Evolutionary conservation across 2,797 vertebrate species (phyloP).

Genomic region (Peromyscus attwateri): DNA sequence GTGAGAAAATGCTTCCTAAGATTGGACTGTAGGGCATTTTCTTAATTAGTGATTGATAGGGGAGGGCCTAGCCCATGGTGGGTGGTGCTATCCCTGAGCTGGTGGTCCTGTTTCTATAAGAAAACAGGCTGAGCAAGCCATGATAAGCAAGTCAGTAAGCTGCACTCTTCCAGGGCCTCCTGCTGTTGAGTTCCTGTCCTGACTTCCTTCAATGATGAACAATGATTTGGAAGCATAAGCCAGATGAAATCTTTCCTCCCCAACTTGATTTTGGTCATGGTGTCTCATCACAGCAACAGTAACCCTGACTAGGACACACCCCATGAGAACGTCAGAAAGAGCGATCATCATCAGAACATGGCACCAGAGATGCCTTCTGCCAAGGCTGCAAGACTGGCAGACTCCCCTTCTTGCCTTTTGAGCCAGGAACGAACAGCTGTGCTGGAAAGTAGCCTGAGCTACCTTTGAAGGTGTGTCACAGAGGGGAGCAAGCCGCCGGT

Average conservation of each 20-base stretch:
- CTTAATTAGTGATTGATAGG: not conserved
- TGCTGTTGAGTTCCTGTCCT: not conserved
- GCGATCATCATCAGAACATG: not conserved
- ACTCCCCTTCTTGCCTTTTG: not conserved
- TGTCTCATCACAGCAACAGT: not conserved
- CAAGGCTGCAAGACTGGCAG: too few species aligned
- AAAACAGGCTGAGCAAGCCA: not conserved
- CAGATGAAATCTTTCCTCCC: not conserved
- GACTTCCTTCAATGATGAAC: not conserved
- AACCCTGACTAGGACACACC: not conserved
- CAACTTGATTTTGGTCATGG: not conserved
- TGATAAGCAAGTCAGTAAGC: not conserved
- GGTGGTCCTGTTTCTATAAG: not conserved
- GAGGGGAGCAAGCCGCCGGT: not conserved
- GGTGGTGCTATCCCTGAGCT: not conserved
- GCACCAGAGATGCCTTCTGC: not conserved
- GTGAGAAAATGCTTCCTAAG: not conserved
- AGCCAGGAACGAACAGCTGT: not conserved
- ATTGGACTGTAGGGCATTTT: not conserved
- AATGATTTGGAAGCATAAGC: not conserved
- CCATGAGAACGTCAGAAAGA: not conserved
- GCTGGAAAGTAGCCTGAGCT: not conserved
- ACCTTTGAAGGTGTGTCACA: not conserved
- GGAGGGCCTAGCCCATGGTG: not conserved
- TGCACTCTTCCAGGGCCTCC: too few species aligned